Evolutionary conservation across 2,113 vertebrate genomes (phyloP).

Genomic region (Sisor rabdophorus): DNA sequence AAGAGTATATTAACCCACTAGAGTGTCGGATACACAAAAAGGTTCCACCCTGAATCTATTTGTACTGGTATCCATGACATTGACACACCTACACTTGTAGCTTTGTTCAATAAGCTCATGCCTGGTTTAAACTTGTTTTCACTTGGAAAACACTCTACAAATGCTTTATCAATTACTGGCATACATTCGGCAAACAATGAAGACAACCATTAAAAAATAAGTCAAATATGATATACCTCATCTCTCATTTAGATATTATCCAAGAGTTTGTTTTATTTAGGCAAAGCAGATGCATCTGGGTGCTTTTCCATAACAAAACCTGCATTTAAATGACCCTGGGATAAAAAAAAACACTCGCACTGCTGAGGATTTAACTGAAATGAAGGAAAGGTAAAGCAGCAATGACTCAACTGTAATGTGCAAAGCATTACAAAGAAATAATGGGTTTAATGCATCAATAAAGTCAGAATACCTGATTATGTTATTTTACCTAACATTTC

Average conservation of each 20-base stretch:
- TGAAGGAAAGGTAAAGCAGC: constrained; percentile 38
- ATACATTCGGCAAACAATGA: constrained; percentile 16
- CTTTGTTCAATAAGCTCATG: background rate
- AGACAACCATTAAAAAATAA: background rate
- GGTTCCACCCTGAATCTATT: background rate
- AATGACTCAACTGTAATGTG: constrained; percentile 29
- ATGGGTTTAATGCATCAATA: constrained; percentile 31
- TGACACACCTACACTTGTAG: background rate
- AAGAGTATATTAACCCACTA: constrained; percentile 37
- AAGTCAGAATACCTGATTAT: constrained; percentile 16
- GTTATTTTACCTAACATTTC: too few species aligned
- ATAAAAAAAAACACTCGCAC: constrained; percentile 50
- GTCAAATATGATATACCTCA: constrained; percentile 30
- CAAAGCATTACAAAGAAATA: constrained; percentile 45
- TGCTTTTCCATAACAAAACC: constrained; percentile 52
- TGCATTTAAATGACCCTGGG: constrained; percentile 48
- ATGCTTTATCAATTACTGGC: background rate
- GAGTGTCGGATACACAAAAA: constrained; percentile 23
- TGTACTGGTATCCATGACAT: background rate
- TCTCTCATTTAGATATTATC: constrained; percentile 29
- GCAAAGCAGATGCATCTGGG: constrained; percentile 48
- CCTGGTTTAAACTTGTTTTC: background rate
- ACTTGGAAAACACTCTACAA: constrained; percentile 14
- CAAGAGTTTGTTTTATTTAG: constrained; percentile 36
- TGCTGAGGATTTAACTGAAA: constrained; percentile 29